phyloP scores from a whole-genome alignment of 2,888 invertebrate species.

The Carpatolechia fugitivella region DNA sequence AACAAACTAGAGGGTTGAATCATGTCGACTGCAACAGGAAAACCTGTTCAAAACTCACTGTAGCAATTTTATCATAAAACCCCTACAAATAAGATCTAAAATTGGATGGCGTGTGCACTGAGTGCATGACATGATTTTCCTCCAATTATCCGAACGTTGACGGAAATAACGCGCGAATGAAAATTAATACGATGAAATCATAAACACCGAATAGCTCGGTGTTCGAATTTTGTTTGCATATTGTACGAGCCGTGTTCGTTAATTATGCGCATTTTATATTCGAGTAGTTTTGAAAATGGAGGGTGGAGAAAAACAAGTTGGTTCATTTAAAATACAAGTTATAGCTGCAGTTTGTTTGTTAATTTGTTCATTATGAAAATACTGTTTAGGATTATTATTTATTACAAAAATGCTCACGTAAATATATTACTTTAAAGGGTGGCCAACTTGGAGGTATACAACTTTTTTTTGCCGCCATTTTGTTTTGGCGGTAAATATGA shows the following conservation, averaged over 20 bases:
- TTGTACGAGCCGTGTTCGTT: not conserved
- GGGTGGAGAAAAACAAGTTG: not conserved
- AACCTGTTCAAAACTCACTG: not conserved
- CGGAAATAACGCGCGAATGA: constrained; percentile 38
- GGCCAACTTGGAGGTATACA: no score
- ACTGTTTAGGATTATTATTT: no score
- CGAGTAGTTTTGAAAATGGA: constrained; percentile 1
- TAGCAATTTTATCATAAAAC: no score
- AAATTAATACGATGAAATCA: not conserved
- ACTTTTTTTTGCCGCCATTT: no score
- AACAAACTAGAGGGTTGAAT: not conserved
- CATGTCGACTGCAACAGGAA: not conserved
- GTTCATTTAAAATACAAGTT: no score
- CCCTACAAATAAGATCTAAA: not conserved
- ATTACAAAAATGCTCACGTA: no score
- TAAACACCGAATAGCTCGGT: not conserved
- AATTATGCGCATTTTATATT: constrained; percentile 7
- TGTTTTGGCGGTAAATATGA: no score
- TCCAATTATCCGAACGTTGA: constrained; percentile 33
- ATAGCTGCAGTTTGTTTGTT: no score
- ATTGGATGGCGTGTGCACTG: not conserved
- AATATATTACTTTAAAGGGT: no score
- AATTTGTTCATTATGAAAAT: no score
- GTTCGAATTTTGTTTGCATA: not conserved
- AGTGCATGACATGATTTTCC: constrained; percentile 24